Evolutionary conservation across 2,888 invertebrate species (phyloP).

Genomic region (Ephialtes manifestator): DNA sequence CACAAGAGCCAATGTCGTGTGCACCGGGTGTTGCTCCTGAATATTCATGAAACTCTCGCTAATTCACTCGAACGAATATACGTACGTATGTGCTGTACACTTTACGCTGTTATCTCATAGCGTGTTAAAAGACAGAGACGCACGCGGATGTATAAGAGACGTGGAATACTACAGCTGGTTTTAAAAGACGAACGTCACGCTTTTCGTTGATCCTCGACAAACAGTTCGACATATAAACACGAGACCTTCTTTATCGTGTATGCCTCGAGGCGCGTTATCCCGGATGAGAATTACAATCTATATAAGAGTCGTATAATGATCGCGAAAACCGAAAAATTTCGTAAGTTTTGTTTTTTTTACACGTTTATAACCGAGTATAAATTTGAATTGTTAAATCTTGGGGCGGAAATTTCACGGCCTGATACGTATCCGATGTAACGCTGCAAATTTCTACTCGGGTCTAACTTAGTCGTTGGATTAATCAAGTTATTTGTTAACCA

Average conservation of each 20-base stretch:
- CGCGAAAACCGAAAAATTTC: not conserved
- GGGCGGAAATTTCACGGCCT: no score
- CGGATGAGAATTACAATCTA: constrained; percentile 8
- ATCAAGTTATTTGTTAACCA: no score
- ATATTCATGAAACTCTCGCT: constrained; percentile 15
- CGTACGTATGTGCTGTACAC: not conserved
- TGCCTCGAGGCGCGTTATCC: constrained; percentile 14
- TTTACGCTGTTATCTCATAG: constrained; percentile 35
- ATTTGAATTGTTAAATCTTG: no score
- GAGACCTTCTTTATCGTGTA: constrained; percentile 10
- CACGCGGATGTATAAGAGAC: constrained; percentile 8
- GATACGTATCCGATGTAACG: no score
- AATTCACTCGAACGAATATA: constrained; percentile 6
- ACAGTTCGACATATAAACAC: constrained; percentile 26
- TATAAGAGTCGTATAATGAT: not conserved
- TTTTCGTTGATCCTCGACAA: constrained; percentile 34
- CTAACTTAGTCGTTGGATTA: no score
- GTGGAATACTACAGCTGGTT: constrained; percentile 35
- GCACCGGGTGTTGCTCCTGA: constrained; percentile 8
- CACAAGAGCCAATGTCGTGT: not conserved
- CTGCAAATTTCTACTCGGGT: no score
- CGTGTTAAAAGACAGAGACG: not conserved
- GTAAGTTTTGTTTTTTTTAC: not conserved
- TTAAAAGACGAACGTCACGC: constrained; percentile 22
- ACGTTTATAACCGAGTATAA: no score